Base-by-base conservation (phyloP, 2,797 vertebrate species). In the Oreortyx pictus region DNA sequence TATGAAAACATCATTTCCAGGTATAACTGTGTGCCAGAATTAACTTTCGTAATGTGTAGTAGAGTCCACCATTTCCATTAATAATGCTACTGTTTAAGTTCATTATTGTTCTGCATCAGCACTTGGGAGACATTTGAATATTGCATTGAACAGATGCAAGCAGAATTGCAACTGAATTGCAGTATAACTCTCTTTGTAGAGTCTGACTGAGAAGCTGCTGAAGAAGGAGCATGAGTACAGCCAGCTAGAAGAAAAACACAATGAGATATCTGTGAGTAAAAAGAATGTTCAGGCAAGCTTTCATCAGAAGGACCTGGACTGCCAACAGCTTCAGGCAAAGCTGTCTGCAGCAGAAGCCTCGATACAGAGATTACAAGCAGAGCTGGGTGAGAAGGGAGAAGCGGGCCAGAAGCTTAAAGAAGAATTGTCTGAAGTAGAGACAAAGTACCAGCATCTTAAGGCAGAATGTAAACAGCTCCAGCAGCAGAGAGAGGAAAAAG, bases 401-500 rank as follows among this genome's bases (percentile, higher is more conserved):
- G 98, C 98, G 66, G 96, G 95, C 72, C 95, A 97, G 29, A 98
- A 98, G 93, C 97, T 99, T 76, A 99, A 98, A 97, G 98, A 96
- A 62, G 99, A 99, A 92, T 93, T 99, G 19, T 94, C 96, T 0
- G 98, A 99, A 92, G 96, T 98, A 64, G 99, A 99, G 97, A 96
- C 97, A 46, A 99, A 98, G 91, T 98, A 98, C 33, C 98, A 99
- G 39, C 99, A 99, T 93, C 96, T 99, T 66, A 99, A 98, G 94
- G 98, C 98, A 0, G 99, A 99, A 86, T 98, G 98, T 93, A 99
- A 99, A 92, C 99, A 99, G 97, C 94, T 99, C 12, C 98, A 99
- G 50, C 99, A 99, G 74, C 99, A 99, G 92, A 98, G 97, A 77
- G 99, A 99, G 84, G 99, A 99, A 86, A 99, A 98, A 84, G 99